Percentiles rank a stretch among this genome's conserved stretches.
These are phyloP conservation scores for Stenoptilia bipunctidactyla DNA, from an alignment of 2,888 invertebrate species.

Conservation along the genomic window DNA sequence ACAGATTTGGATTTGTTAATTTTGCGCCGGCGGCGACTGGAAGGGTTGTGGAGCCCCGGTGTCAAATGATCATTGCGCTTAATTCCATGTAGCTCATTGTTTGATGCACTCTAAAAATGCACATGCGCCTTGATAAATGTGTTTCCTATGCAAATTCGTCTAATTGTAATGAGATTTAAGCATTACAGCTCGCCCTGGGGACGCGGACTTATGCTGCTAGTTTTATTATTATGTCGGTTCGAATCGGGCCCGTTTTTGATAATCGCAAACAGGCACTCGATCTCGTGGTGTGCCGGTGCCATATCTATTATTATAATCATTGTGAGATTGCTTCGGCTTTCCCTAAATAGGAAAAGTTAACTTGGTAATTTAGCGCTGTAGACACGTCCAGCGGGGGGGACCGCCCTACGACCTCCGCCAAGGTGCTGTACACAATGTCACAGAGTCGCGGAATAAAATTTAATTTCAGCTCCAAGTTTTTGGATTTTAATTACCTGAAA, in stretches of 20 bases:
- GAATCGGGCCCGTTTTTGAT: not conserved
- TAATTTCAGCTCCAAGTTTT: slow-evolving; percentile 64
- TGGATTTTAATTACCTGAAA: slow-evolving; percentile 69
- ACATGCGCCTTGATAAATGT: slow-evolving; percentile 51
- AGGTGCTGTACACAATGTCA: not conserved
- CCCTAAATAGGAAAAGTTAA: slow-evolving; percentile 71
- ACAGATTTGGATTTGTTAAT: slow-evolving; percentile 58
- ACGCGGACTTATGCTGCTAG: slow-evolving; percentile 18
- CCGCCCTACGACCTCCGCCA: not conserved
- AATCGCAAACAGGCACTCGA: not conserved
- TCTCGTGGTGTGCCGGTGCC: slow-evolving; percentile 1
- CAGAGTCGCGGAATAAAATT: slow-evolving; percentile 42
- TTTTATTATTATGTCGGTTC: slow-evolving; percentile 5
- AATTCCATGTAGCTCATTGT: slow-evolving; percentile 25
- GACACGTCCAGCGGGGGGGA: slow-evolving; percentile 45
- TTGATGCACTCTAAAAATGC: slow-evolving; percentile 37
- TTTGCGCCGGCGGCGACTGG: slow-evolving; percentile 24
- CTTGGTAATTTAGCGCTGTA: slow-evolving; percentile 58
- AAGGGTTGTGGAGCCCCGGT: slow-evolving; percentile 24
- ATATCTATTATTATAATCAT: slow-evolving; percentile 56
- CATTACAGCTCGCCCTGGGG: slow-evolving; percentile 22
- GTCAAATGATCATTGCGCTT: slow-evolving; percentile 22
- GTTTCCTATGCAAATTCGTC: slow-evolving; percentile 54
- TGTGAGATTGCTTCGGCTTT: slow-evolving; percentile 54
- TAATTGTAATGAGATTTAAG: slow-evolving; percentile 63